Base-by-base conservation (phyloP, 1,140 invertebrate species). In the Druon quercuslanigerum region DNA sequence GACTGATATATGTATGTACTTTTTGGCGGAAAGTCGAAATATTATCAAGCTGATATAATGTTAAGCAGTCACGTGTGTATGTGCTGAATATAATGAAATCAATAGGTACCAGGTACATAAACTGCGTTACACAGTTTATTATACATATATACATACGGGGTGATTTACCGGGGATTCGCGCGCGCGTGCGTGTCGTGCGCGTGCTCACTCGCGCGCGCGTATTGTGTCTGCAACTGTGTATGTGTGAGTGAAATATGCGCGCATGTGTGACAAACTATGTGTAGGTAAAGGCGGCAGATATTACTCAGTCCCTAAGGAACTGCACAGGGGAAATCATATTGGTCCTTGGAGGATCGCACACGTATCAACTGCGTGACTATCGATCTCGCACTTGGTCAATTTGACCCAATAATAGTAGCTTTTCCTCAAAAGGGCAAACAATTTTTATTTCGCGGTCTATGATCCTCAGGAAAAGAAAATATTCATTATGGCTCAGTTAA, bases 271-370 rank as follows among this genome's bases (percentile, higher is more conserved):
- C 77, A 84, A 83, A 80, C 83, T 87, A 85, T 81, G 78, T 83
- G 82, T 78, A 82, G 82, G 77, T 66, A 16, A 20, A 66, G 60
- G 60, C 60, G 25, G 40, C 60, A 81, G 79, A 80, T 79, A 78
- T 81, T 82, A 77, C 81, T 82, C 76, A 72, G 81, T 84, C 80
- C 86, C 86, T 87, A 87, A 87, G 77, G 86, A 82, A 87, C 84
- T 84, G 85, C 80, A 73, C 81, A 84, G 51, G 73, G 66, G 80
- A 60, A 77, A 72, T 75, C 80, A 76, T 71, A 79, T 86, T 76
- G 33, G 76, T 85, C 84, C 84, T 86, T 88, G 87, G 87, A 88
- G 87, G 86, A 87, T 87, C 82, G 72, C 73, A 81, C 74, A 73
- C 80, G 60, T 79, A 66, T 66, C 60, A 66, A 66, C 60, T 66